These are phyloP conservation scores for Eilema depressum DNA, from an alignment of 2,888 invertebrate genomes.

Conservation along the genomic window DNA sequence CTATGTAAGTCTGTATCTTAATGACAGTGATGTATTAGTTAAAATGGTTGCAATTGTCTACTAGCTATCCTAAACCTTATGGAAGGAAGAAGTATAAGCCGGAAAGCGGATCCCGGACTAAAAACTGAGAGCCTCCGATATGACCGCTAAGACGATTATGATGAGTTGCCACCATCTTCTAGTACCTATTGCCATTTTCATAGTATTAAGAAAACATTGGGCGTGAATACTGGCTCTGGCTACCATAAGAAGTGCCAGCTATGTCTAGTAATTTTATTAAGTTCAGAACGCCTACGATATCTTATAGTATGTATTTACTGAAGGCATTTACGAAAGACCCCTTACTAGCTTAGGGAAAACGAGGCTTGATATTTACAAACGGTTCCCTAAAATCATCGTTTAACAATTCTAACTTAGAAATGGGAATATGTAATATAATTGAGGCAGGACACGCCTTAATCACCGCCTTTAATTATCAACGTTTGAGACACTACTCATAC, in stretches of 20 bases:
- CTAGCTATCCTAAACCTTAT: too few relatives aligned
- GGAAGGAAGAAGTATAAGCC: too few relatives aligned
- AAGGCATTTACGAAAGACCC: not conserved
- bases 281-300: not conserved
- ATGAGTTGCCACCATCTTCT: too few relatives aligned
- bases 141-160: too few relatives aligned
- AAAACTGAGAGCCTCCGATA: too few relatives aligned
- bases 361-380: slow-evolving; percentile 30
- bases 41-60: too few relatives aligned
- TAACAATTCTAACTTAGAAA: slow-evolving; percentile 42
- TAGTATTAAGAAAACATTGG: too few relatives aligned
- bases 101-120: too few relatives aligned
- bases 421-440: slow-evolving; percentile 49
- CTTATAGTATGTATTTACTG: too few relatives aligned
- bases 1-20: too few relatives aligned
- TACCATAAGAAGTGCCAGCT: not conserved
- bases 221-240: not conserved
- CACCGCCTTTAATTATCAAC: slow-evolving; percentile 68
- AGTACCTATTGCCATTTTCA: too few relatives aligned
- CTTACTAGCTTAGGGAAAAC: not conserved
- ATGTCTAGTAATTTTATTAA: not conserved
- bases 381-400: slow-evolving; percentile 15
- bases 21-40: too few relatives aligned
- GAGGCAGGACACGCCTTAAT: slow-evolving; percentile 58
- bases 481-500: slow-evolving; percentile 67